A percentile compares a stretch with the other conserved stretches of the same genome.
These are phyloP conservation scores for Suillia variegata DNA, from an alignment of 2,888 invertebrate species.

Conservation along the genomic window DNA sequence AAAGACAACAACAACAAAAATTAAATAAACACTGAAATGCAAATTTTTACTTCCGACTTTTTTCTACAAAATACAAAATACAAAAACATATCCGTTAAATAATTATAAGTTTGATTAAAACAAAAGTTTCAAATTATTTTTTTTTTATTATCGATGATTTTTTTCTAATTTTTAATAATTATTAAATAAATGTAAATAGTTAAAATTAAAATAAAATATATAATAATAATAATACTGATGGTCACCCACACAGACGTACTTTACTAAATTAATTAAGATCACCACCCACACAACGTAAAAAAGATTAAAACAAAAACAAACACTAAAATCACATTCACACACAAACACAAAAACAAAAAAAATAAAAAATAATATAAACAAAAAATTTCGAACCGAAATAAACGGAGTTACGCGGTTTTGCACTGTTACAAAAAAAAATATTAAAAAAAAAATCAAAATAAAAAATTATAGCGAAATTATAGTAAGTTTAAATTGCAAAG, in stretches of 20 bases:
- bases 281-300: no score
- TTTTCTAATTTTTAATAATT: not conserved
- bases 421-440: not conserved
- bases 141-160: not conserved
- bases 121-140: slow-evolving; percentile 10
- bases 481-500: no score
- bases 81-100: slow-evolving; percentile 27
- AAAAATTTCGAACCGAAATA: not conserved
- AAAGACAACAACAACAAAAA: not conserved
- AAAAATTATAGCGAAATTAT: no score
- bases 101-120: no score
- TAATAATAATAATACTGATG: not conserved
- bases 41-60: slow-evolving; percentile 11
- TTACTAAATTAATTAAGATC: no score
- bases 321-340: no score
- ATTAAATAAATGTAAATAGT: not conserved
- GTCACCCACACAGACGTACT: not conserved
- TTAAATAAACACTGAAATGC: no score
- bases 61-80: slow-evolving; percentile 22
- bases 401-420: not conserved
- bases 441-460: no score
- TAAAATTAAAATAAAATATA: not conserved
- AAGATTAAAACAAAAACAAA: no score
- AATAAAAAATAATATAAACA: not conserved
- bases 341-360: not conserved